These are phyloP conservation scores for Cyclina sinensis DNA, from an alignment of 1,140 invertebrate species.

Conservation along the genomic window DNA sequence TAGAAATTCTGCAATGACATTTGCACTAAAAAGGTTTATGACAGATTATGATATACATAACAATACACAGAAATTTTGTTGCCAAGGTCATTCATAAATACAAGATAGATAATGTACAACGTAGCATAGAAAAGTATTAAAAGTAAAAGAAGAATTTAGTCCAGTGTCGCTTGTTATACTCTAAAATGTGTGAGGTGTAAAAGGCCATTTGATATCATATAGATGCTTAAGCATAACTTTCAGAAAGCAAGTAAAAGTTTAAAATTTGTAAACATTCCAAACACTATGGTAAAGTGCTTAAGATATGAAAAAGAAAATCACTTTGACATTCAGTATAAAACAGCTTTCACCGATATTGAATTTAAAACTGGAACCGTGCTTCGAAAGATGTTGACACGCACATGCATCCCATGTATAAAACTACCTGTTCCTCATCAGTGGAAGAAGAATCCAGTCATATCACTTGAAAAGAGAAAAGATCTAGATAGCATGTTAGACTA, in stretches of 20 bases:
- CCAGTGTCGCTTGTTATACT: constrained; percentile 7
- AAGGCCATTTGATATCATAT: neutral
- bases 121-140: constrained; percentile 23
- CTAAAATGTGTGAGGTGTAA: constrained; percentile 21
- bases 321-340: neutral
- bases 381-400: neutral
- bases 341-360: neutral
- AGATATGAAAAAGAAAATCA: neutral
- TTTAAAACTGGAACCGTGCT: neutral
- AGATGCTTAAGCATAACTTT: constrained; percentile 20
- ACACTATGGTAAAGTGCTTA: constrained; percentile 30
- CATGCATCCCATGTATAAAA: neutral
- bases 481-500: constrained; percentile 13
- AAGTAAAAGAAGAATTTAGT: neutral
- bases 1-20: constrained; percentile 16
- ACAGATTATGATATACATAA: neutral
- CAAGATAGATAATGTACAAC: neutral
- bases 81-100: neutral
- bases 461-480: constrained; percentile 32
- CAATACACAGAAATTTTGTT: neutral
- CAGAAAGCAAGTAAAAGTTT: neutral
- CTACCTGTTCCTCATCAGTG: neutral
- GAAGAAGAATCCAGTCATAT: neutral
- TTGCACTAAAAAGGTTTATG: constrained; percentile 1
- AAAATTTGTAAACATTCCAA: constrained; percentile 5